Evolutionary conservation across 2,113 vertebrate genomes (phyloP), one percentile per base, ranked within the genome.

Genomic region (Antigone vipio): DNA sequence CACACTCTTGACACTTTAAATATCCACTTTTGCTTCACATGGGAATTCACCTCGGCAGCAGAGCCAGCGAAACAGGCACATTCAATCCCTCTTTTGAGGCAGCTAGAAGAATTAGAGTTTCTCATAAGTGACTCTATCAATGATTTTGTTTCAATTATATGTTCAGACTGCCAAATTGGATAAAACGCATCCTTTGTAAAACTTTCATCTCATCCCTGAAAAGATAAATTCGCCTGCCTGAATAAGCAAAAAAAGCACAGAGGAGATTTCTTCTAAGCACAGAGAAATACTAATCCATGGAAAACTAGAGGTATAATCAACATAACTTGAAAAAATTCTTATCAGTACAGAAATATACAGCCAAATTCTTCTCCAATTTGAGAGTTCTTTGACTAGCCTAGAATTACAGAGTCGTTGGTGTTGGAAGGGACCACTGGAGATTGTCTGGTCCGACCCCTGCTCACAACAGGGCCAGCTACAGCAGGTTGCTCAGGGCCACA

Each of bases 141-240:
- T 42, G 1, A 93, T 88, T 90, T 93, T 93, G 56, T 86, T 93
- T 77, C 96, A 95, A 93, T 96, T 95, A 84, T 38, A 84, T 60
- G 83, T 89, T 96, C 95, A 96, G 79, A 90, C 91, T 96, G 91
- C 52, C 75, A 92, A 95, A 95, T 21, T 88, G 73, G 26, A 86
- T 92, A 90, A 86, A 94, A 93, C 0, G 1, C 75, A 93, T 64
- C 76, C 73, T 89, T 77, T 79, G 42, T 82, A 68, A 85, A 94
- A 88, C 49, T 83, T 89, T 74, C 73, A 91, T 68, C 60, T 94
- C 93, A 86, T 56, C 40, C 56, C 53, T 78, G 68, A 91, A 87
- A 91, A 92, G 88, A 94, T 49, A 92, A 94, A 93, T 86, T 91
- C 30, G 56, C 73, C 79, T 87, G 68, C 42, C 80, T 91, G 68